Base-by-base conservation (phyloP, 2,888 invertebrate genomes). In the Cataglyphis livida region DNA sequence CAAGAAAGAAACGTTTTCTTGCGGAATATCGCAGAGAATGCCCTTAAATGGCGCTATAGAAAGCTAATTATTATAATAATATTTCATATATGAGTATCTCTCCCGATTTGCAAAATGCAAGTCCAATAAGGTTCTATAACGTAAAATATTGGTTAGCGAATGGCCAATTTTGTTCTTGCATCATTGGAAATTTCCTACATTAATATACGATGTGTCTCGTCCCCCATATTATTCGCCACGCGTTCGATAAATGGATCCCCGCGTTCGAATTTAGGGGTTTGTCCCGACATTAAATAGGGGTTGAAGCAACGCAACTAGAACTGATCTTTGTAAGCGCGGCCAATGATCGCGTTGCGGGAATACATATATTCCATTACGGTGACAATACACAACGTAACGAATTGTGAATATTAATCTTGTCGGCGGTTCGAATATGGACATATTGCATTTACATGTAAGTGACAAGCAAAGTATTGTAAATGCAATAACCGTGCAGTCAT, bases 101-200 rank as follows among this genome's bases (percentile, higher is more conserved):
- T 75, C n/a, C 21, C 44, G 74, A 84, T 78, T 57, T 79, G 64
- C 68, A 48, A 81, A 66, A 51, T 51, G 2, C 73, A 65, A 51
- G 51, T 83, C 73, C 83, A 87, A 87, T 85, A 51, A 51, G 7
- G 6, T 51, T 3, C 7, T 51, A 51, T n/a, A 7, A 51, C n/a
- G 51, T 51, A 87, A 32, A 79, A 79, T 84, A 76, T 81, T 65
- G 64, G 18, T 54, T 32, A 15, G 51, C 57, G 25, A 83, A 81
- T 64, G 62, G 61, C 65, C 61, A 28, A 83, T 82, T 84, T 85
- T 68, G 82, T 86, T 82, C 62, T 61, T 84, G 68, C 74, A 83
- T 84, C 44, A 61, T 41, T 21, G 35, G 62, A 84, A 89, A 89
- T 81, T 87, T 89, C 87, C 83, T 84, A 87, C 84, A 90, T 90